Evolutionary conservation across 1,140 invertebrate species (phyloP), one percentile per base, ranked within the genome.

Genomic region (Meloidogyne chitwoodi): DNA sequence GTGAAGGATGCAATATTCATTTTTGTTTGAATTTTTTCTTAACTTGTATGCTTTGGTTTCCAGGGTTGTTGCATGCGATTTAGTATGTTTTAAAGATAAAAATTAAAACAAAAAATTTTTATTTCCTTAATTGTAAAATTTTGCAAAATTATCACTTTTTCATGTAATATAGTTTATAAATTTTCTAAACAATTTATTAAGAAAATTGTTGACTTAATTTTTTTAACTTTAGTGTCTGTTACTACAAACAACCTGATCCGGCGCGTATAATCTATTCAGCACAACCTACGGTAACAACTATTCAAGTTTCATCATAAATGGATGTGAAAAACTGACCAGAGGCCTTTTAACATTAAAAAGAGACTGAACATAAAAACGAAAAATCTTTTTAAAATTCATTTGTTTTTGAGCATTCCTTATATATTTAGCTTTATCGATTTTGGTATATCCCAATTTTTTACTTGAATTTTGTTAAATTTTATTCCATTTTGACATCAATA

Each of bases 1-100:
- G 68, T 61, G 41, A 69, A n/a, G 68, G 68, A 26, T 69, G 68
- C 38, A 69, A 16, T 61, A 41, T 69, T 29, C 68, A 69, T n/a
- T 44, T 69, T 69, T 69, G 34, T 27, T 56, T 69, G 41, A 69
- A 69, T 61, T 6, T 69, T 69, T 34, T 69, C 16, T 29, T 69
- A 19, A 56, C 24, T n/a, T 5, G 2, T 69, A 8, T 22, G 16
- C 26, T 16, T 44, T 69, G 29, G 29, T 27, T 69, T 44, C 68
- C 68, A 26, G 68, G 68, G n/a, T 26, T 69, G 34, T n/a, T 69
- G 5, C 68, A 69, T 31, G 68, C 68, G 14, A 69, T 69, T 44
- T 69, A 69, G 68, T 69, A 19, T 19, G 68, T 41, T 38, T 38
- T 38, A 8, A 38, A 38, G 4, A 38, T 6, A n/a, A n/a, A n/a